Evolutionary conservation across 2,797 vertebrate genomes (phyloP).

Genomic region (Balearica regulorum): DNA sequence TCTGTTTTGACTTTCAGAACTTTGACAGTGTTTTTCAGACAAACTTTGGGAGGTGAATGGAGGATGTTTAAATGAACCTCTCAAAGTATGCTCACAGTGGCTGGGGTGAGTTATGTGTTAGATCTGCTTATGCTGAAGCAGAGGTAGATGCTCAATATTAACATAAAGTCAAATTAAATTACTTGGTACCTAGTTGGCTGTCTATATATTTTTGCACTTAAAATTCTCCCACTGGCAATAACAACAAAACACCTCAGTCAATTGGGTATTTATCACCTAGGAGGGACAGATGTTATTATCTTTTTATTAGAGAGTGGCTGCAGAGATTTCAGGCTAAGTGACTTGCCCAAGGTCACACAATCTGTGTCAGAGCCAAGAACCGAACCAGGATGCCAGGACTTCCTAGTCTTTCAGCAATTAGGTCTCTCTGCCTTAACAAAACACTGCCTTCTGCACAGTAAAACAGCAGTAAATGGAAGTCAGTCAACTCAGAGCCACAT

Average conservation of each 20-base stretch:
- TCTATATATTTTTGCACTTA: neutral
- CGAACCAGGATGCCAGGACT: neutral
- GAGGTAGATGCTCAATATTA: neutral
- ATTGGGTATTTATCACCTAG: neutral
- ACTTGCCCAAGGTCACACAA: slow-evolving; percentile 11
- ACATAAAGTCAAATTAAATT: neutral
- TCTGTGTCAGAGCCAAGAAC: neutral
- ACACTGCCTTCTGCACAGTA: neutral
- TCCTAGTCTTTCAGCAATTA: neutral
- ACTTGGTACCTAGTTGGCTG: neutral
- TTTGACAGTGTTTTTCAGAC: neutral
- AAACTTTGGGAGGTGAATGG: neutral
- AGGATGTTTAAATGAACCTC: neutral
- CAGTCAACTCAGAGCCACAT: neutral
- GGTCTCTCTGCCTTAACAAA: neutral
- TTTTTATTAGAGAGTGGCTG: neutral
- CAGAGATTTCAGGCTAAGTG: neutral
- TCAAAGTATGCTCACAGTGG: neutral
- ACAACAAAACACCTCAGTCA: neutral
- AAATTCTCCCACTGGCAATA: neutral
- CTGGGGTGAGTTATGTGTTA: neutral
- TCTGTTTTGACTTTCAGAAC: neutral
- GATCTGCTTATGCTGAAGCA: neutral
- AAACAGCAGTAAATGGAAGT: neutral
- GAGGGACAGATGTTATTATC: neutral